Conservation (phyloP, 2,113 vertebrate genomes). For the Hoplias malabaricus region DNA sequence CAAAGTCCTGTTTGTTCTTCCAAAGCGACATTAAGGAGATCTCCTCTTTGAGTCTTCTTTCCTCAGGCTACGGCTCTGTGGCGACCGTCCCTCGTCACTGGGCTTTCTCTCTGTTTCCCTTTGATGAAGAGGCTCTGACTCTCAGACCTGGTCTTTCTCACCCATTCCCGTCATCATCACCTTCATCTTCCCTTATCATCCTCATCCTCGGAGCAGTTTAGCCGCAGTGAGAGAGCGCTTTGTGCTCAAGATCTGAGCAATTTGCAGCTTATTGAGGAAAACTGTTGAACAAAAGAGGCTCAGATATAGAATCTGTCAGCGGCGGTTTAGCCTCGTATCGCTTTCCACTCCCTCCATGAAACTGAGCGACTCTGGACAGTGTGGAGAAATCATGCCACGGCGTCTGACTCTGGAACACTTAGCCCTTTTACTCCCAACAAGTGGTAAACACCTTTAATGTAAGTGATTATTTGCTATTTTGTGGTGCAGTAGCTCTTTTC, state of each 20-base stretch:
- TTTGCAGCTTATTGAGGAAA: conserved; percentile 85
- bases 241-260: conserved; percentile 91
- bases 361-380: conserved; percentile 41
- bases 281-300: conserved; percentile 81
- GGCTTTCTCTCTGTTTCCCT: conserved; percentile 73
- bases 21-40: no score
- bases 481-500: no score
- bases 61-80: no score
- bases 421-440: no score
- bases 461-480: no score
- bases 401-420: no score
- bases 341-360: conserved; percentile 58
- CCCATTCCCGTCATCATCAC: conserved; percentile 78
- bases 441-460: no score
- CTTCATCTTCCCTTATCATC: conserved; percentile 66
- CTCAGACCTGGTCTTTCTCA: conserved; percentile 81
- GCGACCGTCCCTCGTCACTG: conserved; percentile 63
- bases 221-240: conserved; percentile 81
- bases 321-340: conserved; percentile 66
- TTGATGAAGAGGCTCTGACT: conserved; percentile 91
- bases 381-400: conserved; percentile 26
- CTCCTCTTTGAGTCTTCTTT: no score
- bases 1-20: no score
- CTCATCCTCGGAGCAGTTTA: conserved; percentile 64
- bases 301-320: conserved; percentile 83